Evolutionary conservation across 2,797 vertebrate species (phyloP).

Genomic region (Mormyrops attenuatus): DNA sequence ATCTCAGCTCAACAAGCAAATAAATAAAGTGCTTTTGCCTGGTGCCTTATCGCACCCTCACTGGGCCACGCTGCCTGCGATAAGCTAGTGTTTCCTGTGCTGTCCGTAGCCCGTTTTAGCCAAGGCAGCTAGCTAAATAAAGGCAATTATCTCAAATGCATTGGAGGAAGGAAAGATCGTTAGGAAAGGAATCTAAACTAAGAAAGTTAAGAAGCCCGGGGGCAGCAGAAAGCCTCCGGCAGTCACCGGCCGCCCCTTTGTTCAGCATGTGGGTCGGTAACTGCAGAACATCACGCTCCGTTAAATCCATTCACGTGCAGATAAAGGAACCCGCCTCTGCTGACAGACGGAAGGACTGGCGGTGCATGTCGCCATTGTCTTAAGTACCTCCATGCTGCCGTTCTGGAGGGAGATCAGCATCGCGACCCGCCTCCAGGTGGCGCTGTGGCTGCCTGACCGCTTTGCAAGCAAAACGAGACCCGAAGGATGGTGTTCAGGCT

Average conservation of each 20-base stretch:
- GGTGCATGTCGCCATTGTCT: not conserved
- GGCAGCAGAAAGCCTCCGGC: not conserved
- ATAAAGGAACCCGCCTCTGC: slow-evolving; percentile 35
- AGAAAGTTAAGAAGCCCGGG: slow-evolving; percentile 27
- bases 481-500: not conserved
- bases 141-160: slow-evolving; percentile 27
- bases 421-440: not conserved
- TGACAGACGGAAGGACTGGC: not conserved
- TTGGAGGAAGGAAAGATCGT: slow-evolving; percentile 34
- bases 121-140: slow-evolving; percentile 23
- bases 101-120: slow-evolving; percentile 19
- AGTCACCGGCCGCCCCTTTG: not conserved
- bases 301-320: slow-evolving; percentile 21
- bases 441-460: not conserved
- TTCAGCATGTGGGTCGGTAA: not conserved
- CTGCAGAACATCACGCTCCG: not conserved
- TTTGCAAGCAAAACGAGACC: not conserved
- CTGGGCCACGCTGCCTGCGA: slow-evolving; percentile 7
- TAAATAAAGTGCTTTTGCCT: not conserved
- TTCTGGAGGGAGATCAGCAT: not conserved
- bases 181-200: slow-evolving; percentile 31
- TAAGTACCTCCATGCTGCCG: not conserved
- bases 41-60: not conserved
- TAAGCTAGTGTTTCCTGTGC: slow-evolving; percentile 30
- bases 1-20: not conserved